Evolutionary conservation across 2,888 invertebrate species (phyloP).

Genomic region (Hydrotaea cyrtoneurina): DNA sequence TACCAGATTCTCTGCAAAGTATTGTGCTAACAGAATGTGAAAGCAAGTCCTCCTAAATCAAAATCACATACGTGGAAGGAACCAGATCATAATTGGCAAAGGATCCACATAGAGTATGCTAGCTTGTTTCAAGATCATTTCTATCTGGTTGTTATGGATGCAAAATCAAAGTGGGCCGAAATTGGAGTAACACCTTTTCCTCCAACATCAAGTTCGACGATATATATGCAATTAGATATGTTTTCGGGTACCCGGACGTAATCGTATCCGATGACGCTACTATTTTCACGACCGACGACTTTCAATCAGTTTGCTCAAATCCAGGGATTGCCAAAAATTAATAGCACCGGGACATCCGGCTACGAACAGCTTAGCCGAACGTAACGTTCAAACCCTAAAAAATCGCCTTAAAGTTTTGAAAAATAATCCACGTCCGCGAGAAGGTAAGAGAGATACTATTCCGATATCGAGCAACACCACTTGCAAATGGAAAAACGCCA

Average conservation of each 20-base stretch:
- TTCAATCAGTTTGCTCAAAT: too few relatives aligned
- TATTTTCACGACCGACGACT: too few relatives aligned
- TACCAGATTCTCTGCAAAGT: slow-evolving; percentile 50
- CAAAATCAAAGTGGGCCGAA: slow-evolving; percentile 61
- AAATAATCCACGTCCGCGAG: too few relatives aligned
- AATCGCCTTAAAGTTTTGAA: too few relatives aligned
- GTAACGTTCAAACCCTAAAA: background rate
- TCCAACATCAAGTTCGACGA: slow-evolving; percentile 56
- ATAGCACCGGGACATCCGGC: slow-evolving; percentile 58
- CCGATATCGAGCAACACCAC: too few relatives aligned
- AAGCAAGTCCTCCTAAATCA: too few relatives aligned
- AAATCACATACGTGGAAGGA: slow-evolving; percentile 56
- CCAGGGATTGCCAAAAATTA: slow-evolving; percentile 60
- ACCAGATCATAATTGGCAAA: slow-evolving; percentile 59
- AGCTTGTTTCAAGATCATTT: slow-evolving; percentile 46
- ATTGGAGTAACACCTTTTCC: slow-evolving; percentile 33
- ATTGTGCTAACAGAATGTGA: slow-evolving; percentile 51
- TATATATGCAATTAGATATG: slow-evolving; percentile 52
- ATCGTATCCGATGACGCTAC: slow-evolving; percentile 60
- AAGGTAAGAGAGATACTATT: too few relatives aligned
- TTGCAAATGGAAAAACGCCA: too few relatives aligned
- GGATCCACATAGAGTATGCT: slow-evolving; percentile 35
- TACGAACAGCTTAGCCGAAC: slow-evolving; percentile 58
- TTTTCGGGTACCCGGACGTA: slow-evolving; percentile 42
- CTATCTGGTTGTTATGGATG: too few relatives aligned